Evolutionary conservation across 2,797 vertebrate species (phyloP), one percentile per base, ranked within the genome.

Genomic region (Syndactyla subalaris): DNA sequence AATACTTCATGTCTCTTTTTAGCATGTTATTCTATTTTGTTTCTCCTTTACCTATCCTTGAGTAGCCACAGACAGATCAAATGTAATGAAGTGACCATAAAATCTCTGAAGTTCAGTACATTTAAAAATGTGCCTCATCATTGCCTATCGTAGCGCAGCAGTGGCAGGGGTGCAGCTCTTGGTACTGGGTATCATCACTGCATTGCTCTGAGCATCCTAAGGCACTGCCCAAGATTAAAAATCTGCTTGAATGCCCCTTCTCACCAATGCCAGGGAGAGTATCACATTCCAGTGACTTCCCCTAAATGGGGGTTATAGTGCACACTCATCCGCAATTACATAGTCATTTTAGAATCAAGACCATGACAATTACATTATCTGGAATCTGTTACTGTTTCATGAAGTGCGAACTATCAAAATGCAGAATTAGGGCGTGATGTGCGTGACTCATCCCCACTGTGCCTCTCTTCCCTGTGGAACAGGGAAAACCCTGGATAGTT

Each of bases 61-160:
- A 67, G 27, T 36, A 91, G 27, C 16, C 17, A 55, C 14, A 59
- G 9, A 51, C 6, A 12, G 15, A 82, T 10, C 6, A 72, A 77
- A 61, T 72, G 49, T 49, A 67, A 45, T 30, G 18, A 7, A 62
- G 10, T 18, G 24, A 49, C 14, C 22, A 36, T 41, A 61, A 61
- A n/a, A 9, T 19, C 11, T 15, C 36, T 48, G 41, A 55, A 51
- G 45, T 38, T n/a, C n/a, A 49, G 2, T 16, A 13, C 32, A 3
- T 51, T 63, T 32, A 71, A 66, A 66, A 23, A 4, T 3, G 1
- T 4, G 38, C 12, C 49, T 61, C 30, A 46, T 46, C 29, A 14
- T 36, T 61, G 24, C 11, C 21, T 43, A 2, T 11, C 16, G 4
- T 1, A 54, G 17, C 11, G 3, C 21, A 38, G 18, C 0, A 57